Base-by-base conservation (phyloP, 2,797 vertebrate species). In the Falco naumanni region DNA sequence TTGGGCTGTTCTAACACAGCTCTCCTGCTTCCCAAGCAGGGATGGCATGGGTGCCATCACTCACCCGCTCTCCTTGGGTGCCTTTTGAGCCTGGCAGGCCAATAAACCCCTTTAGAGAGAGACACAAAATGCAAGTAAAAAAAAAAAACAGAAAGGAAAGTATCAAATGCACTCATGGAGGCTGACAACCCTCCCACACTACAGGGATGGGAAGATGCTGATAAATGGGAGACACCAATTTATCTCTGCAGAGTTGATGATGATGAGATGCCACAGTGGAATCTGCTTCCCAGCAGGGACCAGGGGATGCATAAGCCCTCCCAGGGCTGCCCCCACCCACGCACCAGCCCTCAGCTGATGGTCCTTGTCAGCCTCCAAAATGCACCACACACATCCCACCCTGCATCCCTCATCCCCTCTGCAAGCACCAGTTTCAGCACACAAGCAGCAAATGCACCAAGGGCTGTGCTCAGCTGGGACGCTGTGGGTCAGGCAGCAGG, bases 31-130 rank as follows among this genome's bases (percentile, higher is more conserved):
- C 39, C 66, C 17, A 10, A 82, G 74, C 39, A 57, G 45, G n/a
- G 31, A 9, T 11, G 39, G 13, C 25, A 18, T 1, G 8, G 81
- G 16, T 70, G 19, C 16, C 47, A 17, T 8, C 72, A 96, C 98
- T 95, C 96, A 99, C 99, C 93, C 4, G 78, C 48, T 96, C 59
- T 69, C 99, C 99, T 13, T 77, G 93, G 79, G 97, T 95, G 37
- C 99, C 99, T 72, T 93, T 93, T 4, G 97, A 88, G 63, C 99
- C 99, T 19, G 87, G 97, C 57, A 82, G 85, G 41, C 99, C 99
- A 63, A 95, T 91, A 29, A 94, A 41, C 20, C 99, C 99, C 99
- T 99, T 89, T 50, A 88, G 97, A 54, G 92, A 41, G 29, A 90
- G 53, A 90, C 6, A 74, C 3, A 51, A 76, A 74, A 37, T 3